Conservation (phyloP, 2,888 invertebrate species). For the Nomada fucata region DNA sequence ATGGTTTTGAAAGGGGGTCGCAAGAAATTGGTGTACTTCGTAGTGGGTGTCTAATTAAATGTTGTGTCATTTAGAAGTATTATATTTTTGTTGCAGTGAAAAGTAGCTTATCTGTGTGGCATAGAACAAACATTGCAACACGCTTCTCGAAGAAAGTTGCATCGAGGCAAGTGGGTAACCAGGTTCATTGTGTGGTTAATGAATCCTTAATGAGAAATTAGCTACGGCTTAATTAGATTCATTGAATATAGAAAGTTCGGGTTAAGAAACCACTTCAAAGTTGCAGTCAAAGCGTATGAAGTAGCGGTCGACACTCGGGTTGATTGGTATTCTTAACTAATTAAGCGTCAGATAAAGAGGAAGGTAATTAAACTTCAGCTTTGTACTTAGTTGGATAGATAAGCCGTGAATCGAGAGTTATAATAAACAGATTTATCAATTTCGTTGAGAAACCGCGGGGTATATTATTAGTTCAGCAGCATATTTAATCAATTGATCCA, state of each 20-base stretch:
- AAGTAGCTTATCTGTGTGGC: too few relatives aligned
- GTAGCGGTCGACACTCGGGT: not conserved
- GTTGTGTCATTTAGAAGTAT: too few relatives aligned
- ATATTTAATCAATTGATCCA: not conserved
- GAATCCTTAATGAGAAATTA: not conserved
- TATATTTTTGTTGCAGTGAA: too few relatives aligned
- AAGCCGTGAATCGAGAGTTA: not conserved
- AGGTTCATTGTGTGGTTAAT: not conserved
- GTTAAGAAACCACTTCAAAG: not conserved
- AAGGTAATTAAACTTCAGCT: not conserved
- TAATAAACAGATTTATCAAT: not conserved
- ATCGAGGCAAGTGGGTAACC: too few relatives aligned
- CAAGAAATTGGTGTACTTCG: too few relatives aligned
- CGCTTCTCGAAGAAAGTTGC: too few relatives aligned
- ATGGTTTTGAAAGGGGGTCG: too few relatives aligned
- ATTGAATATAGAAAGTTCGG: not conserved
- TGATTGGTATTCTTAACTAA: not conserved
- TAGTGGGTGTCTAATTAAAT: too few relatives aligned
- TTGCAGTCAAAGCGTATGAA: not conserved
- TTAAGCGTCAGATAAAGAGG: too few relatives aligned
- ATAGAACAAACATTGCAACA: too few relatives aligned
- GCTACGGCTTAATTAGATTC: too few relatives aligned
- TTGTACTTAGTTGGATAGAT: not conserved
- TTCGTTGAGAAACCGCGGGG: not conserved
- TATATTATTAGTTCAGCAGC: too few relatives aligned